These are phyloP conservation scores for Tinamus guttatus DNA, from an alignment of 2,113 vertebrate species.

Conservation along the genomic window DNA sequence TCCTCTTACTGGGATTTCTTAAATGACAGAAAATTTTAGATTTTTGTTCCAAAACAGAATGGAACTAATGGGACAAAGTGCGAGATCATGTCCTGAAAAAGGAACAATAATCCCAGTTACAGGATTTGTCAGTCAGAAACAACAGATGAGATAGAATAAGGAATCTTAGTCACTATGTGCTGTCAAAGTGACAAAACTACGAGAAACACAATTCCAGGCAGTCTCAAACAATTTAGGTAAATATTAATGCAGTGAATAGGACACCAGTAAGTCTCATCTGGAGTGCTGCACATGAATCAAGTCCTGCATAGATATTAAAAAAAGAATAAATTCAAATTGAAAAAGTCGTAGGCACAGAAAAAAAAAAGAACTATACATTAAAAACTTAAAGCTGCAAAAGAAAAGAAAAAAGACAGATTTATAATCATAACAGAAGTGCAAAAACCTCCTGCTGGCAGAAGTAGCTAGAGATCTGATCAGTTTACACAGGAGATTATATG, in stretches of 20 bases:
- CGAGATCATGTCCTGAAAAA: not conserved
- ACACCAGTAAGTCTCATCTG: not conserved
- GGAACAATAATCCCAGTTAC: not conserved
- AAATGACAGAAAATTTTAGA: not conserved
- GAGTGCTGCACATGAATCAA: not conserved
- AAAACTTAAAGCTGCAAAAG: not conserved
- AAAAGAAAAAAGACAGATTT: not conserved
- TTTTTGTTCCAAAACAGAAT: not conserved
- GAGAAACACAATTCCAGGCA: not conserved
- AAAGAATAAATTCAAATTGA: not conserved
- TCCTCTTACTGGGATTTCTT: not conserved
- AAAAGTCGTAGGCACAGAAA: not conserved
- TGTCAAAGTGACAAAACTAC: not conserved
- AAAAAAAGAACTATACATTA: not conserved
- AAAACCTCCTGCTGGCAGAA: not conserved
- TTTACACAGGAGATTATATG: not conserved
- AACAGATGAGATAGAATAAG: not conserved
- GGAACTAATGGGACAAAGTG: not conserved
- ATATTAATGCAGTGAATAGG: not conserved
- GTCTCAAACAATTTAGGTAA: not conserved
- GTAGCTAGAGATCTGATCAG: not conserved
- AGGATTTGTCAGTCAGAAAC: not conserved
- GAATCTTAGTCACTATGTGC: not conserved
- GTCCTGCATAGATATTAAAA: not conserved
- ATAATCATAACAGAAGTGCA: not conserved